Evolutionary conservation across 35 echinoderm and acorn worm species (phyloP).

Genomic region (Holothuria glaberrima): DNA sequence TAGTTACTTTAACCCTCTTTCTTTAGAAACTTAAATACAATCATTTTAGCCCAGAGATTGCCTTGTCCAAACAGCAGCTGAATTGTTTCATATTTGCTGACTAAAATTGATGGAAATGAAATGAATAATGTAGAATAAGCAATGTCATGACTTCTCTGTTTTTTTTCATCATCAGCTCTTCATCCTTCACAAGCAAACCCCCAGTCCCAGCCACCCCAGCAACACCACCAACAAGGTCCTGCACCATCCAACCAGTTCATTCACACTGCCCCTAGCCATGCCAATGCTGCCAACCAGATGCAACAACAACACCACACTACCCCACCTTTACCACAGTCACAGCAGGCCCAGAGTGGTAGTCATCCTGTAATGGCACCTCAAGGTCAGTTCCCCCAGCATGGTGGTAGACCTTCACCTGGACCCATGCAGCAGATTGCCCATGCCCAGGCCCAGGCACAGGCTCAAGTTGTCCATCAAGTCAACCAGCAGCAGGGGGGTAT

Average conservation of each 20-base stretch:
- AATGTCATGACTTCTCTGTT: not conserved
- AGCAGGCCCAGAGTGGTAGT: slow-evolving; percentile 6
- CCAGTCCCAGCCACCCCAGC: slow-evolving; percentile 35
- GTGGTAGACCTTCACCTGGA: slow-evolving; percentile 51
- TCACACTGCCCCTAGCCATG: slow-evolving; percentile 38
- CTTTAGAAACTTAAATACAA: no score
- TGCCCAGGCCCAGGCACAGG: slow-evolving; percentile 15
- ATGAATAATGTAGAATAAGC: not conserved
- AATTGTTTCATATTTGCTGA: no score
- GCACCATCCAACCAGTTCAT: slow-evolving; percentile 42
- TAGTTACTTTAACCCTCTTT: no score
- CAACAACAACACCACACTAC: slow-evolving; percentile 56
- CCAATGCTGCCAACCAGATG: slow-evolving; percentile 58
- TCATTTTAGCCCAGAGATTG: no score
- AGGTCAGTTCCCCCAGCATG: slow-evolving; percentile 56
- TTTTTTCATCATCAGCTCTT: not conserved
- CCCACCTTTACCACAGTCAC: slow-evolving; percentile 49
- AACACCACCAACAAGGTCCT: slow-evolving; percentile 44
- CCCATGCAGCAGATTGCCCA: slow-evolving; percentile 60
- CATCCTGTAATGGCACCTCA: slow-evolving; percentile 44
- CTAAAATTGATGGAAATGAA: no score
- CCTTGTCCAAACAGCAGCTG: no score
- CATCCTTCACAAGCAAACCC: slow-evolving; percentile 29
- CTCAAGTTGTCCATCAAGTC: slow-evolving; percentile 38
- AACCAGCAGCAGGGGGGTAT: slow-evolving; percentile 28